Percentiles rank a stretch among this genome's conserved stretches.
Conservation (phyloP, 2,797 vertebrate species). For the Pristis pectinata region DNA sequence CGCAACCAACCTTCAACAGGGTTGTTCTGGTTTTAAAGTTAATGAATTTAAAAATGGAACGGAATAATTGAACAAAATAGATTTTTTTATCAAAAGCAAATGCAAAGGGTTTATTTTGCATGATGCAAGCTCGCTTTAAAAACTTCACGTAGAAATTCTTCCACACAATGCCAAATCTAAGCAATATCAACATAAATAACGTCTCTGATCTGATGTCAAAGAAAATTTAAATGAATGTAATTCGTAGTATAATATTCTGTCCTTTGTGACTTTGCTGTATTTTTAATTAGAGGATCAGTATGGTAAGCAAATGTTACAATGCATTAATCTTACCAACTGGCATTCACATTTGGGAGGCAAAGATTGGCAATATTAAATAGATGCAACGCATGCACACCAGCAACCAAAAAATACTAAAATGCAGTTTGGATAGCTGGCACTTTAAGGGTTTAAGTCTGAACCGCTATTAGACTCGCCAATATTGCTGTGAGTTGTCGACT, state of each 20-base stretch:
- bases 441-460: not conserved
- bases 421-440: not conserved
- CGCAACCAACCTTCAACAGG: not conserved
- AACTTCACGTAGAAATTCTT: not conserved
- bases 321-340: slow-evolving; percentile 15
- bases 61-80: not conserved
- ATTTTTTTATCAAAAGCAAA: not conserved
- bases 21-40: not conserved
- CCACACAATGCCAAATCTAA: not conserved
- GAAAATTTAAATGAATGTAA: not conserved
- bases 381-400: not conserved
- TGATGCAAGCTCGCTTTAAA: not conserved
- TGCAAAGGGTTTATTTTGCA: not conserved
- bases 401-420: not conserved
- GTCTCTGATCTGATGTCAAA: not conserved
- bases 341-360: not conserved
- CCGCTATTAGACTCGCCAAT: too few relatives aligned
- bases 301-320: not conserved
- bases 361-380: not conserved
- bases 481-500: too few relatives aligned
- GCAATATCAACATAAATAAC: not conserved
- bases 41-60: not conserved
- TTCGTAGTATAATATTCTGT: not conserved
- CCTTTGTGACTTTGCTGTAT: not conserved
- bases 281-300: not conserved